Evolutionary conservation across 2,888 invertebrate species (phyloP), one percentile per base, ranked within the genome.

Genomic region (Xestia xanthographa): DNA sequence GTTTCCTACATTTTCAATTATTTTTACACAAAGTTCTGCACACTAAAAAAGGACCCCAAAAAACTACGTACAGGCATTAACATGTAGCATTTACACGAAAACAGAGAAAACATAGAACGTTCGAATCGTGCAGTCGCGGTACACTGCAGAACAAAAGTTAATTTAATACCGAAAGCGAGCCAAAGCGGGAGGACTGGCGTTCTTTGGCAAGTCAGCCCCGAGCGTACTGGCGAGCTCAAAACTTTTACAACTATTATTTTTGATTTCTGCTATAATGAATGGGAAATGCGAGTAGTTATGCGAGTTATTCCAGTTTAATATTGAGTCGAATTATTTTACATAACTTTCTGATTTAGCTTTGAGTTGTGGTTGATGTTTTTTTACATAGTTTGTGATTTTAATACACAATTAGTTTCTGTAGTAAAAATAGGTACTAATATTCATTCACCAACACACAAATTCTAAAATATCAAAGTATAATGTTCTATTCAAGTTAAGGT

Each of bases 151-250:
- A 86, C 85, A 88, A 85, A 88, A 87, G 85, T 88, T 89, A 88
- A 89, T 89, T 89, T 86, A 88, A 88, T 88, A 85, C 77, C 77
- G 74, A 87, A 87, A 83, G 78, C 85, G 83, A 86, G 80, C 83
- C 86, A 88, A 88, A 88, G 82, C 79, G 70, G 78, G 81, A 80
- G 65, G 85, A 82, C 80, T 79, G 66, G 79, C 82, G 82, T 81
- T 86, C 88, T 88, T 88, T 86, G 84, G 83, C 83, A 80, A 87
- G 77, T 76, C 78, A 74, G 79, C 83, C 73, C n/a, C 76, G 58
- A 65, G 79, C 75, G 83, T 80, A 83, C 83, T 66, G 80, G 72
- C 53, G 82, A 56, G 70, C 26, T 60, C 72, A 79, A 75, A 79
- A 82, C 45, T 66, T 77, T 77, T 34, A 60, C 26, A 69, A 66